Conservation (phyloP, 2,888 invertebrate species). For the Lacanobia wlatinum region DNA sequence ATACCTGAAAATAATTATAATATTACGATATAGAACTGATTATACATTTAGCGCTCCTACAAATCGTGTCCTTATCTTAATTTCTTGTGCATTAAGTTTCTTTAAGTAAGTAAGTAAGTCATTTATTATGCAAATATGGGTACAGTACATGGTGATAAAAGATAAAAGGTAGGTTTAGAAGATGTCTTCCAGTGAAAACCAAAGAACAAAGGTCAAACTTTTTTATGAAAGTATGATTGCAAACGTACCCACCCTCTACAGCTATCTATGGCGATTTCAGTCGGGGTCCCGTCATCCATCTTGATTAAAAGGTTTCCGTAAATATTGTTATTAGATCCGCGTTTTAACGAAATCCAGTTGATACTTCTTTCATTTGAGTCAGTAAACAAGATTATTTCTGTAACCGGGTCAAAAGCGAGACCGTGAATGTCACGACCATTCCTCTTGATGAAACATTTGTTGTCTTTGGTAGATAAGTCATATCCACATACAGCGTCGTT, state of each 20-base stretch:
- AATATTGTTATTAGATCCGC: slow-evolving; percentile 76
- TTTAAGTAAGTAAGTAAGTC: too few species aligned
- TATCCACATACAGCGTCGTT: slow-evolving; percentile 22
- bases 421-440: slow-evolving; percentile 91
- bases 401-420: slow-evolving; percentile 94
- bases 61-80: too few species aligned
- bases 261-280: slow-evolving; percentile 94
- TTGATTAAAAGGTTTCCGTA: slow-evolving; percentile 50
- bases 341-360: slow-evolving; percentile 82
- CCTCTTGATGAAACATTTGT: slow-evolving; percentile 68
- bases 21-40: too few species aligned
- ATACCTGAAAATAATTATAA: too few species aligned
- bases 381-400: slow-evolving; percentile 95
- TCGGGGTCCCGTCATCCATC: slow-evolving; percentile 80
- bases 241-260: slow-evolving; percentile 94
- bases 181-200: too few species aligned
- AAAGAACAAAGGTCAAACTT: too few species aligned
- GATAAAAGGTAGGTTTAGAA: too few species aligned
- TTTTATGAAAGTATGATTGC: too few species aligned
- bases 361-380: slow-evolving; percentile 93
- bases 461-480: slow-evolving; percentile 80
- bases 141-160: too few species aligned
- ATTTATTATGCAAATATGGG: too few species aligned
- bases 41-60: too few species aligned
- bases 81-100: too few species aligned